A percentile compares a stretch with the other conserved stretches of the same genome.
Conservation (phyloP, 2,113 vertebrate species). For the Chlorocebus sabaeus region DNA sequence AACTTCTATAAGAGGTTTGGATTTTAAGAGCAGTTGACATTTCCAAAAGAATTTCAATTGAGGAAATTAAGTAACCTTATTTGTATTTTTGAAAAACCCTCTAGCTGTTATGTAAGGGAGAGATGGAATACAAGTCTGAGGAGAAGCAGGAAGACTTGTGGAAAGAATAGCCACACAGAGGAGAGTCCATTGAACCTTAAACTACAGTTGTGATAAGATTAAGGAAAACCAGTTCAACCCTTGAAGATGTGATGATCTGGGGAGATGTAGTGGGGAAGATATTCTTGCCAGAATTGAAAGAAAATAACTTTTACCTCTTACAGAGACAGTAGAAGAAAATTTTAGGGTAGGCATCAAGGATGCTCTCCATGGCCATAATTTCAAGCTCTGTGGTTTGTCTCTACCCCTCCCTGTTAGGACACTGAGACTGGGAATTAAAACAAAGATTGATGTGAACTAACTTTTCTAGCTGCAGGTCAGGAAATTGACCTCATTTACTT, state of each 20-base stretch:
- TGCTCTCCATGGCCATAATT: not conserved
- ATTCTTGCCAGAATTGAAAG: not conserved
- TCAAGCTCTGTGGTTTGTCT: not conserved
- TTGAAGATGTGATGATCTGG: not conserved
- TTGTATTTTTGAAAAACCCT: not conserved
- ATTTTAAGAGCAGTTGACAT: not conserved
- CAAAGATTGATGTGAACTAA: not conserved
- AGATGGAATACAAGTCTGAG: not conserved
- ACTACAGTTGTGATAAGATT: not conserved
- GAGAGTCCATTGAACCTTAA: not conserved
- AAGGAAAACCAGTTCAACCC: not conserved
- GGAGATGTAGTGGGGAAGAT: not conserved
- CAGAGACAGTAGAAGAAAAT: not conserved
- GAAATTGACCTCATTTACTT: not conserved
- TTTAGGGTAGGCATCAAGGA: not conserved
- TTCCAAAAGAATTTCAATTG: not conserved
- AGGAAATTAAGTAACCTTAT: not conserved
- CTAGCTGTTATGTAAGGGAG: not conserved
- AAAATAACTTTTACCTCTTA: not conserved
- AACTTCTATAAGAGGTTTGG: not conserved
- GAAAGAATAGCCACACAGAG: not conserved
- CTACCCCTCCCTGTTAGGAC: not conserved
- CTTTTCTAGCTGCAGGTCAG: not conserved
- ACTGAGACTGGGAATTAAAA: not conserved
- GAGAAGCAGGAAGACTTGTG: not conserved